Base-by-base conservation (phyloP, 2,888 invertebrate species). In the Trissolcus japonicus region DNA sequence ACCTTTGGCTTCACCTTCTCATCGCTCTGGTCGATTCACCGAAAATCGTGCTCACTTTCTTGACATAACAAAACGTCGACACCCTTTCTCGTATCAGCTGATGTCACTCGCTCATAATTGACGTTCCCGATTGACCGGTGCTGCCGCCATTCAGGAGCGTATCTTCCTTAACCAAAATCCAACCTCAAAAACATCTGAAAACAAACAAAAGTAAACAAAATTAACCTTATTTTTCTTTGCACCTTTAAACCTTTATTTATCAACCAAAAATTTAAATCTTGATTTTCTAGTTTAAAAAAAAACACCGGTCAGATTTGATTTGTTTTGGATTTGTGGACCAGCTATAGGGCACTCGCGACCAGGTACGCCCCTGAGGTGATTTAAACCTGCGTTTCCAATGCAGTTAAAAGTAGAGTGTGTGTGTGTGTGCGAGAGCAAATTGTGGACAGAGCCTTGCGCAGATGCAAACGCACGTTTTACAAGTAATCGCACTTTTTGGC, bases 21-120 rank as follows among this genome's bases (percentile, higher is more conserved):
- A 59, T 67, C 16, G 29, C 46, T 21, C 25, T 25, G 0, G 25
- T 29, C 29, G 9, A 19, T 48, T 17, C 17, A 51, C 46, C 4
- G 16, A 25, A 67, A 51, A 67, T 43, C n/a, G 40, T 53, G 21
- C 51, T 17, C 14, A 43, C 14, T 50, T 53, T 67, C 43, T 13
- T 25, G 13, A 41, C 51, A 57, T 60, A 35, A 59, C 54, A 60
- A 68, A 48, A 25, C 59, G 50, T 59, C 59, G 65, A 65, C 65
- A 65, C 55, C 65, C 53, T 54, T 40, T 67, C 21, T 43, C 13
- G 13, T 68, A 61, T 54, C 68, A 68, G 68, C 68, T 68, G 68
- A 68, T 68, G 48, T 61, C 40, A 48, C 19, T 51, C 21, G 25
- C 25, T 25, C 25, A 25, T 46, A 14, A 50, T 57, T 66, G 57